A percentile compares a stretch with the other conserved stretches of the same genome.
Conservation (phyloP, 2,888 invertebrate genomes). For the Drosophila aldrichi region DNA sequence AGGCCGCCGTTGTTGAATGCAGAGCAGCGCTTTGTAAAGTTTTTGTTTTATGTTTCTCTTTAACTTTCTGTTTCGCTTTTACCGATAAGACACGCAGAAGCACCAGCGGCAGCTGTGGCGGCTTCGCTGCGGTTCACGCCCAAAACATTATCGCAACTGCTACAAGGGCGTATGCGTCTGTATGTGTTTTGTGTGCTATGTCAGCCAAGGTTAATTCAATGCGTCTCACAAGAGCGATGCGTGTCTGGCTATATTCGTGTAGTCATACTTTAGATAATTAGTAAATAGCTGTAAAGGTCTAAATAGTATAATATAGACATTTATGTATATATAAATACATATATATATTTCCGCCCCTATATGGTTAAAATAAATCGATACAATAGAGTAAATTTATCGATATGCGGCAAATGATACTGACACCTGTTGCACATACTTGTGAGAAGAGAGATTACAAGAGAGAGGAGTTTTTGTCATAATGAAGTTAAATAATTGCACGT, state of each 20-base stretch:
- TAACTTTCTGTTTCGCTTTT: slow-evolving; percentile 27
- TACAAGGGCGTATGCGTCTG: slow-evolving; percentile 16
- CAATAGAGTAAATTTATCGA: slow-evolving; percentile 33
- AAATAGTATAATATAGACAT: neutral
- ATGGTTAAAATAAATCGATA: slow-evolving; percentile 36
- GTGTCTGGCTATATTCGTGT: slow-evolving; percentile 6
- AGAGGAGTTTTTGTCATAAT: slow-evolving; percentile 4
- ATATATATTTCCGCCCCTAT: slow-evolving; percentile 1
- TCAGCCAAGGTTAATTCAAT: slow-evolving; percentile 41
- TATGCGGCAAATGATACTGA: slow-evolving; percentile 26
- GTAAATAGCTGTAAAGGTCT: neutral
- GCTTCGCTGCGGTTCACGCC: slow-evolving; percentile 63
- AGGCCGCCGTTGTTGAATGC: slow-evolving; percentile 11
- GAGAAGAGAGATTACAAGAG: neutral
- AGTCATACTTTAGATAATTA: slow-evolving; percentile 25
- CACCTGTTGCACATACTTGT: slow-evolving; percentile 44
- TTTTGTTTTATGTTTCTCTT: slow-evolving; percentile 19
- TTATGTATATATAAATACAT: neutral
- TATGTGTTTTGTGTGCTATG: slow-evolving; percentile 5
- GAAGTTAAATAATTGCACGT: slow-evolving; percentile 3
- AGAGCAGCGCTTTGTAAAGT: slow-evolving; percentile 8
- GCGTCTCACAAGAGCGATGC: neutral
- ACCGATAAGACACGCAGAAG: slow-evolving; percentile 54
- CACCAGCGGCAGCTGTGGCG: slow-evolving; percentile 18
- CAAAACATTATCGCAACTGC: slow-evolving; percentile 57